Evolutionary conservation across 2,888 invertebrate species (phyloP).

Genomic region (Yponomeuta cagnagella): DNA sequence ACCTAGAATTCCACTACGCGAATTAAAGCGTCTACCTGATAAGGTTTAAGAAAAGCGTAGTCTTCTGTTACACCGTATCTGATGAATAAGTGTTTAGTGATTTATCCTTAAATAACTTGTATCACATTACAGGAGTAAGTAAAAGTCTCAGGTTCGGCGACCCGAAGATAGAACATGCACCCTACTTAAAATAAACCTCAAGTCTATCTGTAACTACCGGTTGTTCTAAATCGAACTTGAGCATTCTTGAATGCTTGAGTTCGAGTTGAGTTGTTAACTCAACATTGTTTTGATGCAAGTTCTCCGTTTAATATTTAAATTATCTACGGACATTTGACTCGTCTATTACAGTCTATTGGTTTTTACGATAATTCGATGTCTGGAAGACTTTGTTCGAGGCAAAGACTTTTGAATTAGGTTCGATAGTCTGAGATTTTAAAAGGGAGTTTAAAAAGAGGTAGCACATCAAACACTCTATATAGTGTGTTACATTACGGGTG

Average conservation of each 20-base stretch:
- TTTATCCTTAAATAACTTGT: no score
- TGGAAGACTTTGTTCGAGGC: not conserved
- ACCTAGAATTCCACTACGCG: no score
- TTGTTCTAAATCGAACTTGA: constrained; percentile 17
- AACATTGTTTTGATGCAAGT: not conserved
- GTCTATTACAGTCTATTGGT: not conserved
- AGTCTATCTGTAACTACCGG: not conserved
- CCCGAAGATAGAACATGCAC: not conserved
- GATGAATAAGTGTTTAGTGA: no score
- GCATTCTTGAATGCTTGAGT: constrained; percentile 3
- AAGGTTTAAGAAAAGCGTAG: no score
- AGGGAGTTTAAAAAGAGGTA: no score
- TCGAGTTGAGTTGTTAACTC: not conserved
- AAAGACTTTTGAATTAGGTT: not conserved
- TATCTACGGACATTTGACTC: not conserved
- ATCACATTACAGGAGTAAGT: not conserved
- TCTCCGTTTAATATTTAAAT: not conserved
- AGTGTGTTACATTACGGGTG: no score
- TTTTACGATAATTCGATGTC: not conserved
- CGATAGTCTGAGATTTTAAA: no score
- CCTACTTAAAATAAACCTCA: not conserved
- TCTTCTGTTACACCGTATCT: no score
- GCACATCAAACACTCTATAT: no score
- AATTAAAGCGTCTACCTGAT: no score
- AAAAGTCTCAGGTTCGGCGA: not conserved